A percentile compares a stretch with the other conserved stretches of the same genome.
phyloP scores from a whole-genome alignment of 1,140 invertebrate species.

The Eupristina koningsbergeri region DNA sequence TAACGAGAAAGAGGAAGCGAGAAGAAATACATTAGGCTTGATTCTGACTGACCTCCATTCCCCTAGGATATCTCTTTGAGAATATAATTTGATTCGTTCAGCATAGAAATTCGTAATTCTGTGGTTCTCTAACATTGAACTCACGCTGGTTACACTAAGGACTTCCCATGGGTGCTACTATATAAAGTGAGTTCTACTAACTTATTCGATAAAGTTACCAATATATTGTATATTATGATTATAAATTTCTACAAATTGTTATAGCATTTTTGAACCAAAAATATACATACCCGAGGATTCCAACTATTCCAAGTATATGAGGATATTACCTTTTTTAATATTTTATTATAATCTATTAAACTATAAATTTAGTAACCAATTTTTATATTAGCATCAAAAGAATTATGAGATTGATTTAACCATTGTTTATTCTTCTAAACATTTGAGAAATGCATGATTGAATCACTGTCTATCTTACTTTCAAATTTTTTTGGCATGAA shows the following conservation, averaged over 20 bases:
- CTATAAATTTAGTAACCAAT: not conserved
- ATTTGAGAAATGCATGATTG: not conserved
- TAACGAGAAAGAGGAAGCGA: slow-evolving; percentile 9
- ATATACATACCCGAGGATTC: not conserved
- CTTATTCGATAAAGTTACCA: slow-evolving; percentile 50
- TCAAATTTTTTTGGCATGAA: too few relatives aligned
- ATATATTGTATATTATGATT: not conserved
- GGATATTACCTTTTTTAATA: not conserved
- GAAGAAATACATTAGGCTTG: not conserved
- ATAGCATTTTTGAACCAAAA: not conserved
- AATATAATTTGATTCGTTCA: slow-evolving; percentile 41
- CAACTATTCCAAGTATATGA: too few relatives aligned
- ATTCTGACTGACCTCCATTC: slow-evolving; percentile 51
- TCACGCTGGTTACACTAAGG: slow-evolving; percentile 55
- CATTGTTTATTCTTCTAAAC: not conserved
- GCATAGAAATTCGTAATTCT: slow-evolving; percentile 57
- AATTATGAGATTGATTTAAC: not conserved
- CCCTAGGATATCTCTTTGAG: slow-evolving; percentile 44
- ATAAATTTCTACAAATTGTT: not conserved
- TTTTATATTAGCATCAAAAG: not conserved
- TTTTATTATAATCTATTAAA: not conserved
- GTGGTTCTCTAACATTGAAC: not conserved
- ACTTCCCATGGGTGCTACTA: slow-evolving; percentile 61
- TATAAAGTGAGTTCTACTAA: slow-evolving; percentile 49
- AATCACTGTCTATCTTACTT: too few relatives aligned